These are phyloP conservation scores for Cheilosia pagana DNA, from an alignment of 2,888 invertebrate species.

Conservation along the genomic window DNA sequence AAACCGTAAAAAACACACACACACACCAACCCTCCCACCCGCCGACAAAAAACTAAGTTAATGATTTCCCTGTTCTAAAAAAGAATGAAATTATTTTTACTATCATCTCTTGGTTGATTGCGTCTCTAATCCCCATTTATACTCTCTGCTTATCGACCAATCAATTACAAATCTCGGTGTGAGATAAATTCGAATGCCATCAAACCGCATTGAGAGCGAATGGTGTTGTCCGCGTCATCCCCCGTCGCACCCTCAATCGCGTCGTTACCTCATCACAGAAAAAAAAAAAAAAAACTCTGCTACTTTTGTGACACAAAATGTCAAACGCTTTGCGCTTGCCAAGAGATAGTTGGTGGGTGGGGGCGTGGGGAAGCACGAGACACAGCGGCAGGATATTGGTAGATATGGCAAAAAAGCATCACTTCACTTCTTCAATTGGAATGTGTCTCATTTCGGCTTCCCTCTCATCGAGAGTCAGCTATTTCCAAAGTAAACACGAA, in stretches of 20 bases:
- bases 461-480: slow-evolving; percentile 58
- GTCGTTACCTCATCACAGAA: neutral
- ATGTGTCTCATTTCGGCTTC: slow-evolving; percentile 58
- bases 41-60: neutral
- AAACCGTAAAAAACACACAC: slow-evolving; percentile 15
- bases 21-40: neutral
- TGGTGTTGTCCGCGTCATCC: neutral
- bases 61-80: slow-evolving; percentile 33
- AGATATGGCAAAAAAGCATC: slow-evolving; percentile 30
- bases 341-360: slow-evolving; percentile 13
- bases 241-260: neutral
- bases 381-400: neutral
- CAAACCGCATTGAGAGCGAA: slow-evolving; percentile 34
- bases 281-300: too few relatives aligned
- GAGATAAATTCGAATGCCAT: slow-evolving; percentile 57
- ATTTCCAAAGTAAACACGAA: slow-evolving; percentile 65
- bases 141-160: slow-evolving; percentile 64
- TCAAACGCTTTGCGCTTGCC: slow-evolving; percentile 61
- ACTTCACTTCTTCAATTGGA: slow-evolving; percentile 57
- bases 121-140: slow-evolving; percentile 68
- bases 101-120: slow-evolving; percentile 53
- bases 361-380: neutral
- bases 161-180: slow-evolving; percentile 65
- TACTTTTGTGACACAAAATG: slow-evolving; percentile 53
- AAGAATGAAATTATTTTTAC: slow-evolving; percentile 18